phyloP scores from a whole-genome alignment of 2,888 invertebrate species.

The Pandemis corylana region DNA sequence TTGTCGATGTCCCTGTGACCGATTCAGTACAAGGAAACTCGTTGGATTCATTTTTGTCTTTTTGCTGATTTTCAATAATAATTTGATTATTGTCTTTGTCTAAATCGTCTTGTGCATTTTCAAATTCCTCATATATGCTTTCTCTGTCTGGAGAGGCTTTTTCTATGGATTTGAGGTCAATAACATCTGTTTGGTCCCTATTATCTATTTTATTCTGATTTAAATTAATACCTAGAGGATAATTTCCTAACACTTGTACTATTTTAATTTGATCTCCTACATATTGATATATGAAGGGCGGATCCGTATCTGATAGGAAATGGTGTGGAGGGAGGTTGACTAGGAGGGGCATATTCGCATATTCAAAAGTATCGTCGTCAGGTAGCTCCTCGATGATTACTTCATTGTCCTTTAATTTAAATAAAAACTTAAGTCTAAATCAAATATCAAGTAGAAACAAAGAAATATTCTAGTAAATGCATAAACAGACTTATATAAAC shows the following conservation, averaged over 20 bases:
- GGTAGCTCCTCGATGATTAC: slow-evolving; percentile 82
- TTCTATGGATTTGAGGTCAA: slow-evolving; percentile 43
- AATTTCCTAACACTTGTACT: slow-evolving; percentile 74
- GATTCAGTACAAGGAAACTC: slow-evolving; percentile 25
- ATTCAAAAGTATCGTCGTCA: slow-evolving; percentile 77
- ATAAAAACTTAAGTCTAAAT: slow-evolving; percentile 78
- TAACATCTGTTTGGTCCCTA: slow-evolving; percentile 61
- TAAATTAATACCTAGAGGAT: slow-evolving; percentile 65
- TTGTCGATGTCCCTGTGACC: slow-evolving; percentile 42
- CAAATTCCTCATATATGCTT: slow-evolving; percentile 29
- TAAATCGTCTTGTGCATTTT: slow-evolving; percentile 48
- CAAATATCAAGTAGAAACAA: slow-evolving; percentile 58
- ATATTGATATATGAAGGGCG: slow-evolving; percentile 78
- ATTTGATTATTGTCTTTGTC: slow-evolving; percentile 28
- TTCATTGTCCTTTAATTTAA: slow-evolving; percentile 82
- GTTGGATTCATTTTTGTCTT: slow-evolving; percentile 41
- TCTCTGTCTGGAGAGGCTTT: slow-evolving; percentile 20
- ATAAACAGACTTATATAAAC: slow-evolving; percentile 68
- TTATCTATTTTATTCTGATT: slow-evolving; percentile 60
- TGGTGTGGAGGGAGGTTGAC: slow-evolving; percentile 69
- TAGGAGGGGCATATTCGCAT: slow-evolving; percentile 79
- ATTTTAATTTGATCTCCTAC: slow-evolving; percentile 77
- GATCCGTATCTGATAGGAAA: slow-evolving; percentile 74
- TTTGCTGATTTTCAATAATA: slow-evolving; percentile 40
- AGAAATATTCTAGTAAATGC: slow-evolving; percentile 73